A percentile compares a stretch with the other conserved stretches of the same genome.
These are phyloP conservation scores for Suncus etruscus DNA, from an alignment of 2,113 vertebrate species.

Conservation along the genomic window DNA sequence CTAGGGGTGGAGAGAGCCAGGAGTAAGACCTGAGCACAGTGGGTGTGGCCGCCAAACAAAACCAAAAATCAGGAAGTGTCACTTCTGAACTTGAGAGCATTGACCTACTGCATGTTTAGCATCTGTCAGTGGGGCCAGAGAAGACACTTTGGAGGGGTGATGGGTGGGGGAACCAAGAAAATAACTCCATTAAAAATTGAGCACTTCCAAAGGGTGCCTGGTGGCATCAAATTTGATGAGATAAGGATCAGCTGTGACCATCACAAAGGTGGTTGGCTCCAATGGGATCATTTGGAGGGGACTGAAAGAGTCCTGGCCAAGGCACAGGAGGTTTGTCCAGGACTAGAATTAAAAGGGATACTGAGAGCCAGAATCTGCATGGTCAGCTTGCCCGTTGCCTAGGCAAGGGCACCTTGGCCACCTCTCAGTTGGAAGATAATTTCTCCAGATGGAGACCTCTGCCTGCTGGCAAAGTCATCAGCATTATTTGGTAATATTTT, in stretches of 20 bases:
- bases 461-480: conserved; percentile 82
- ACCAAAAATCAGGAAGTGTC: neutral
- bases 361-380: neutral
- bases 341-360: neutral
- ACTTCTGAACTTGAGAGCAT: neutral
- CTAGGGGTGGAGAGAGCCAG: too few relatives aligned
- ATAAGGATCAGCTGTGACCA: neutral
- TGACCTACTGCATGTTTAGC: neutral
- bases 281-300: neutral
- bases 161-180: neutral
- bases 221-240: neutral
- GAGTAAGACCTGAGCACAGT: too few relatives aligned
- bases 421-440: conserved; percentile 83
- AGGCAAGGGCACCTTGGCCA: conserved; percentile 78
- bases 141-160: neutral
- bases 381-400: conserved; percentile 61
- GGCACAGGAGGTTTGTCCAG: neutral
- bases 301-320: neutral
- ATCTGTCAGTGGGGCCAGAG: conserved; percentile 1
- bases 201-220: neutral
- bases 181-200: neutral
- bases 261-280: neutral
- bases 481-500: conserved; percentile 79
- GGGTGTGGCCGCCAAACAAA: too few relatives aligned
- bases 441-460: conserved; percentile 82